Conservation (phyloP, 30 jellyfish, hydroid and myxozoan species). For the Cassiopea xamachana region DNA sequence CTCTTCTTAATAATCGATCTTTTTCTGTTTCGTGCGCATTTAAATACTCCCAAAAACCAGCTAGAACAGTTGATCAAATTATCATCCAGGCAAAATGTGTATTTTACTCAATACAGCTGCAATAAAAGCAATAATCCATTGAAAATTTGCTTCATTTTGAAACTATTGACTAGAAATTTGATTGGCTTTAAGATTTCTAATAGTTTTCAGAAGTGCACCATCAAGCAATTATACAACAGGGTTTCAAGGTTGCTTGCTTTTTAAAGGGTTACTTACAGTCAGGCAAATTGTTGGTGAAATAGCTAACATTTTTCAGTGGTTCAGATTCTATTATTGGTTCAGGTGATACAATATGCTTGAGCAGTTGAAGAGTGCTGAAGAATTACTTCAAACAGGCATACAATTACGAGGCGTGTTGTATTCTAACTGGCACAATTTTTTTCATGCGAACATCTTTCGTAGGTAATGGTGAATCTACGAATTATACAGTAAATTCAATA, state of each 20-base stretch:
- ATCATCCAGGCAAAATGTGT: not conserved
- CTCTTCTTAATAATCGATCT: not conserved
- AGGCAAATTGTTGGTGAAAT: not conserved
- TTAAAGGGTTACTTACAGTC: not conserved
- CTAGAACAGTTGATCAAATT: not conserved
- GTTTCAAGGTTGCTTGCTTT: not conserved
- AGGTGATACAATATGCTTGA: constrained; percentile 1
- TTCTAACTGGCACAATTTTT: no score
- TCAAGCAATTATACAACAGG: not conserved
- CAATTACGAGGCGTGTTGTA: no score
- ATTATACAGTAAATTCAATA: no score
- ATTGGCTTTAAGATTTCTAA: not conserved
- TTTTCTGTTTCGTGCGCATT: not conserved
- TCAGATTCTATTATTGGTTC: not conserved
- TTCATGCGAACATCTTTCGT: no score
- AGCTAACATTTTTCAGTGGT: not conserved
- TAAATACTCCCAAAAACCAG: not conserved
- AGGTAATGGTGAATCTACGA: no score
- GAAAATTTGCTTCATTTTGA: not conserved
- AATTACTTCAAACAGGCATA: no score
- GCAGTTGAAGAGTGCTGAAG: not conserved
- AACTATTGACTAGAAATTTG: not conserved
- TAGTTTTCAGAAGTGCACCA: not conserved
- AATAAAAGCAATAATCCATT: not conserved
- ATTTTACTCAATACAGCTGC: not conserved